Conservation (phyloP, 2,888 invertebrate genomes). For the Scaptomyza tumidula region DNA sequence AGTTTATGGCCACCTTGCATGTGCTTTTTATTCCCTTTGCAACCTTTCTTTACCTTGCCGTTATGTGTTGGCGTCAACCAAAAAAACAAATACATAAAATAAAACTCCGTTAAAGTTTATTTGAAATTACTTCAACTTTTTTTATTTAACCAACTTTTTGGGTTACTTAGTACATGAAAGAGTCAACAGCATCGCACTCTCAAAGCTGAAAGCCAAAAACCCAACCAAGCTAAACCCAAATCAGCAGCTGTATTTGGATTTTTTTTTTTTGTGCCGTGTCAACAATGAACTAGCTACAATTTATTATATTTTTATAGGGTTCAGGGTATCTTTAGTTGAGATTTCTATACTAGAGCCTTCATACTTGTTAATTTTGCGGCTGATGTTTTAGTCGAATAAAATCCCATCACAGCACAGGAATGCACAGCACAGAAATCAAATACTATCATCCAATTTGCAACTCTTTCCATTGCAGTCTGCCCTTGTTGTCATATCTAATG, state of each 20-base stretch:
- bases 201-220: conserved; percentile 1
- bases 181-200: conserved; percentile 25
- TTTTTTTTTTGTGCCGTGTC: conserved; percentile 14
- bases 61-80: too few species aligned
- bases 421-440: not conserved
- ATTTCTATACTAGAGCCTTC: too few species aligned
- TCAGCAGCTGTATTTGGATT: conserved; percentile 32
- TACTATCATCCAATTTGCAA: not conserved
- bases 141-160: conserved; percentile 80
- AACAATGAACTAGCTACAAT: conserved; percentile 79
- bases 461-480: not conserved
- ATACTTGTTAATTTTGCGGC: conserved; percentile 22
- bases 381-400: conserved; percentile 38
- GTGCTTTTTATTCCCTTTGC: conserved; percentile 1
- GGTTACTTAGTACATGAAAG: conserved; percentile 48
- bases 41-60: conserved; percentile 45
- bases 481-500: conserved; percentile 31
- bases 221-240: conserved; percentile 20
- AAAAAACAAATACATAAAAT: too few species aligned
- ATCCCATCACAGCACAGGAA: conserved; percentile 1
- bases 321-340: too few species aligned
- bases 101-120: too few species aligned
- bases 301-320: conserved; percentile 21
- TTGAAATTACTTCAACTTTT: too few species aligned
- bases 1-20: conserved; percentile 60